Conservation (phyloP, 2,113 vertebrate species). For the Ictalurus punctatus region DNA sequence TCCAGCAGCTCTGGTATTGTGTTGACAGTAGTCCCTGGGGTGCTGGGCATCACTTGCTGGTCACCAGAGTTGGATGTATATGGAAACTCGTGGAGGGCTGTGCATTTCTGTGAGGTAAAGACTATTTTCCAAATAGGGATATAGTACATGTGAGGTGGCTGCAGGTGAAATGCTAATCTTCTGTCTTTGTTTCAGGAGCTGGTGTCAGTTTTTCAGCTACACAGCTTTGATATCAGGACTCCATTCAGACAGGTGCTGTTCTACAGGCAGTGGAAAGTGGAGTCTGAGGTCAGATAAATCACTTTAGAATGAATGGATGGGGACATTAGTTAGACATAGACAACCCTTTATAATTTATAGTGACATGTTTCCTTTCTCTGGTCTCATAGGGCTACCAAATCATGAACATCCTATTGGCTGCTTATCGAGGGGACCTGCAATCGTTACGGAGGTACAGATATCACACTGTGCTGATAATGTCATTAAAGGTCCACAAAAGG, state of each 20-base stretch:
- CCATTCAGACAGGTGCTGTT: conserved; percentile 69
- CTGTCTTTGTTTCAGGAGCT: conserved; percentile 61
- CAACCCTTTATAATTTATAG: background rate
- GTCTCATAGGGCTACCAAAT: conserved; percentile 69
- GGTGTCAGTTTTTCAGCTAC: conserved; percentile 67
- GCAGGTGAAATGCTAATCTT: background rate
- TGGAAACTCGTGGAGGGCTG: conserved; percentile 67
- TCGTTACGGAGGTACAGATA: conserved; percentile 63
- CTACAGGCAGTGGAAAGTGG: conserved; percentile 70
- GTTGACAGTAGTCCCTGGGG: conserved; percentile 64
- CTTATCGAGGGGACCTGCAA: conserved; percentile 66
- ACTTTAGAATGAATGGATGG: background rate
- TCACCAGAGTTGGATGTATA: conserved; percentile 64
- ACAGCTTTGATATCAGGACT: conserved; percentile 71
- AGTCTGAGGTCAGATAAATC: conserved; percentile 65
- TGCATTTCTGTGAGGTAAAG: conserved; percentile 73
- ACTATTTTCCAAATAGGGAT: background rate
- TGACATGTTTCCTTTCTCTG: background rate
- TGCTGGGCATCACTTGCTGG: conserved; percentile 67
- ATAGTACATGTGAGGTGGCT: background rate
- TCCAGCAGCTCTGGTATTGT: conserved; percentile 65
- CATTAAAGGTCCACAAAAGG: background rate
- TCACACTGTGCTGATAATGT: background rate
- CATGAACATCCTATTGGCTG: conserved; percentile 70
- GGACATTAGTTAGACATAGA: background rate